Evolutionary conservation across 1,140 invertebrate genomes (phyloP).

Genomic region (Eumeta japonica): DNA sequence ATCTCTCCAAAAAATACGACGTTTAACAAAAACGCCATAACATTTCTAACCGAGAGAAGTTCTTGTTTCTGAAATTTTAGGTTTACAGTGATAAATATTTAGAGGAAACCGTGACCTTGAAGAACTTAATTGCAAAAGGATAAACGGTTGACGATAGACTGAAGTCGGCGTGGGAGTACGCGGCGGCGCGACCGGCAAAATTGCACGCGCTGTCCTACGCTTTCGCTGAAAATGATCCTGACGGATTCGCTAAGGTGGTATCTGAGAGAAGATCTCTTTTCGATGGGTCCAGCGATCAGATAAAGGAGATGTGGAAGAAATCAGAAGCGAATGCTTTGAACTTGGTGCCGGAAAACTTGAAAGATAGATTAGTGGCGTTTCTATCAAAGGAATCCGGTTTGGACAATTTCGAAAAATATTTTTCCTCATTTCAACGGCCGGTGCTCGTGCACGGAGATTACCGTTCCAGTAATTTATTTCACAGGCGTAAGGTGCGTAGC

Average conservation of each 20-base stretch:
- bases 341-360: constrained; percentile 15
- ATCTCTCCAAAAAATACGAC: constrained; percentile 20
- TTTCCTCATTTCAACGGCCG: constrained; percentile 11
- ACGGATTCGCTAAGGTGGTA: constrained; percentile 14
- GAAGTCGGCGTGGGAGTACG: constrained; percentile 27
- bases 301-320: too few relatives aligned
- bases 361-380: constrained; percentile 8
- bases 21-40: constrained; percentile 19
- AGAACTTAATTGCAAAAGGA: constrained; percentile 23
- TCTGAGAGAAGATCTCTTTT: constrained; percentile 1
- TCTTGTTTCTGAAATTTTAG: constrained; percentile 1
- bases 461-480: constrained; percentile 31
- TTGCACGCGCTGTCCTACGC: constrained; percentile 33
- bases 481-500: constrained; percentile 10
- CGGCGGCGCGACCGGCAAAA: constrained; percentile 22
- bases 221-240: constrained; percentile 14
- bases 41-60: constrained; percentile 16
- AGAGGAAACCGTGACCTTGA: constrained; percentile 17
- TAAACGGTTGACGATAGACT: constrained; percentile 26
- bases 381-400: not conserved
- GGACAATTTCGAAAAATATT: constrained; percentile 10
- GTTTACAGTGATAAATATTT: not conserved
- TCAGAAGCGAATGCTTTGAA: constrained; percentile 8
- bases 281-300: constrained; percentile 5
- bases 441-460: constrained; percentile 34